Base-by-base conservation (phyloP, 2,888 invertebrate species). In the Acrobasis suavella region DNA sequence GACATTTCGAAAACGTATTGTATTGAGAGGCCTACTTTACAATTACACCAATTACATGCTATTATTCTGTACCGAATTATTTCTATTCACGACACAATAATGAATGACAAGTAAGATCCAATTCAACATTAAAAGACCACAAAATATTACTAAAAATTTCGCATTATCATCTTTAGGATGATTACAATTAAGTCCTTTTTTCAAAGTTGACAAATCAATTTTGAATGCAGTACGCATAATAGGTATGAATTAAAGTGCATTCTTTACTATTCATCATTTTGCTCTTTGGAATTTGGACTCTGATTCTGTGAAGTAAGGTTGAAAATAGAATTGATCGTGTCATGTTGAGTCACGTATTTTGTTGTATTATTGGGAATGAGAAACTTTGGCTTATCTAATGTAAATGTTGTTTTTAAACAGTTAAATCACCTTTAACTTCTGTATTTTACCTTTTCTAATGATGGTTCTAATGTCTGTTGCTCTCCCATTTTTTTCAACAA, bases 41-140 rank as follows among this genome's bases (percentile, higher is more conserved):
- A 65, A 59, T 64, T 62, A 56, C 60, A 58, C 58, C 64, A 61
- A 69, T 65, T 65, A 66, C 65, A 67, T 66, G 66, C 65, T 58
- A 59, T 50, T 61, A 67, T 69, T 60, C 61, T 59, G 65, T 63
- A 64, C 62, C 64, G 65, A 69, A 67, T 67, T 69, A 66, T 60
- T 52, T 46, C 64, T 55, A 69, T 67, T 69, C 69, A 67, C 12
- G 58, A 62, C 14, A 55, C 56, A 64, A 69, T 67, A 67, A 66
- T 66, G 60, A 65, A 62, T 64, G 66, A 66, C 68, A 68, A 65
- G 58, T 59, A 58, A 54, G 64, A 64, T 62, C 9, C 12, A 56
- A 17, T 22, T n/a, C 3, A 8, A 12, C 17, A 17, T 56, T 42
- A 46, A 56, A 56, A 56, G 17, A 42, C 17, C 5, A 15, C 38